Evolutionary conservation across 2,888 invertebrate species (phyloP).

Genomic region (Halictus ligatus): DNA sequence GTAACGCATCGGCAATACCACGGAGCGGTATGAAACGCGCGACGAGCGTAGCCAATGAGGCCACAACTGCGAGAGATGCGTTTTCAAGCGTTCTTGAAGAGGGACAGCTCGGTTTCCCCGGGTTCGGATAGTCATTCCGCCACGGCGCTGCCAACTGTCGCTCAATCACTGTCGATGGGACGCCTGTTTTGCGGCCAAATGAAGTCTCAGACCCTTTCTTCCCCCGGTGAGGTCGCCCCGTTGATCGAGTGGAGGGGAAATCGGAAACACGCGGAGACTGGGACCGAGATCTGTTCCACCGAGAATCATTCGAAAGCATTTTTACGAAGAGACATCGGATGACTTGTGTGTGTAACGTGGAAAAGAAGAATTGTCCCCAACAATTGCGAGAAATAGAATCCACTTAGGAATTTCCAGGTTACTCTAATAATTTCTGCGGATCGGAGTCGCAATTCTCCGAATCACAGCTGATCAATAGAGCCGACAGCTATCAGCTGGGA

Average conservation of each 20-base stretch:
- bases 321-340: too few species aligned
- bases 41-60: constrained; percentile 26
- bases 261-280: background rate
- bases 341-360: too few species aligned
- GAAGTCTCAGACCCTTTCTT: constrained; percentile 60
- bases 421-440: too few species aligned
- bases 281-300: background rate
- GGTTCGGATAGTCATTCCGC: background rate
- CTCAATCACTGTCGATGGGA: constrained; percentile 60
- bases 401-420: too few species aligned
- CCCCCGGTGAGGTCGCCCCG: background rate
- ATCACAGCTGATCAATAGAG: too few species aligned
- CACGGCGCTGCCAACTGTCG: constrained; percentile 27
- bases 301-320: too few species aligned
- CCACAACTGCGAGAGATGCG: constrained; percentile 40
- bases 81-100: constrained; percentile 43
- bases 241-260: background rate
- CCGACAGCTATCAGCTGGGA: too few species aligned
- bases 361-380: too few species aligned
- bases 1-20: constrained; percentile 4
- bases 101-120: constrained; percentile 29
- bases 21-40: background rate
- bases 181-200: constrained; percentile 56
- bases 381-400: too few species aligned
- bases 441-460: too few species aligned